These are phyloP conservation scores for Diadromus collaris DNA, from an alignment of 2,888 invertebrate genomes.

Conservation along the genomic window DNA sequence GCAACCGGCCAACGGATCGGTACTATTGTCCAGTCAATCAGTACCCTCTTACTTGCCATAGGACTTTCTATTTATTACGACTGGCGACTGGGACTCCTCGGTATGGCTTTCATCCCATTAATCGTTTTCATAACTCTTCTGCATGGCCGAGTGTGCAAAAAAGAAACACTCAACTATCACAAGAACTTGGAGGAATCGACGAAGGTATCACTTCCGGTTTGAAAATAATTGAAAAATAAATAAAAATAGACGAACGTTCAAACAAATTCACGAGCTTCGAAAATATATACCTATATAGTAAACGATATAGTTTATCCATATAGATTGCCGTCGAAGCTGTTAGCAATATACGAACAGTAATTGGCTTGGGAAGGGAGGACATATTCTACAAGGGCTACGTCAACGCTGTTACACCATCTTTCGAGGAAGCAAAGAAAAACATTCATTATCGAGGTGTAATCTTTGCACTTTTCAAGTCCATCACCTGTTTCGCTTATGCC, in stretches of 20 bases:
- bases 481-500: conserved; percentile 32
- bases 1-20: conserved; percentile 93
- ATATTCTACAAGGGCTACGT: conserved; percentile 85
- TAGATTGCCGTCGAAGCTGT: conserved; percentile 90
- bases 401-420: conserved; percentile 83
- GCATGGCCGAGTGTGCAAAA: conserved; percentile 85
- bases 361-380: conserved; percentile 87
- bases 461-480: conserved; percentile 81
- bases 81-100: conserved; percentile 88
- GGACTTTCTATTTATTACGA: conserved; percentile 86
- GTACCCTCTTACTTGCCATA: conserved; percentile 86
- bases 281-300: no score
- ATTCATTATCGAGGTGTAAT: conserved; percentile 87
- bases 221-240: no score
- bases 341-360: conserved; percentile 89
- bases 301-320: conserved; percentile 59
- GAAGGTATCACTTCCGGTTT: conserved; percentile 81
- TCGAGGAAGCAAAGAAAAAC: conserved; percentile 82
- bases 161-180: conserved; percentile 86
- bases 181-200: conserved; percentile 87
- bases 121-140: conserved; percentile 86
- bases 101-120: conserved; percentile 87
- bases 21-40: conserved; percentile 87
- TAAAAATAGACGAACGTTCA: no score
- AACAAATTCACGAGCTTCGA: no score